These are phyloP conservation scores for Drosophila arizonae DNA, from an alignment of 1,140 invertebrate genomes.

Conservation along the genomic window DNA sequence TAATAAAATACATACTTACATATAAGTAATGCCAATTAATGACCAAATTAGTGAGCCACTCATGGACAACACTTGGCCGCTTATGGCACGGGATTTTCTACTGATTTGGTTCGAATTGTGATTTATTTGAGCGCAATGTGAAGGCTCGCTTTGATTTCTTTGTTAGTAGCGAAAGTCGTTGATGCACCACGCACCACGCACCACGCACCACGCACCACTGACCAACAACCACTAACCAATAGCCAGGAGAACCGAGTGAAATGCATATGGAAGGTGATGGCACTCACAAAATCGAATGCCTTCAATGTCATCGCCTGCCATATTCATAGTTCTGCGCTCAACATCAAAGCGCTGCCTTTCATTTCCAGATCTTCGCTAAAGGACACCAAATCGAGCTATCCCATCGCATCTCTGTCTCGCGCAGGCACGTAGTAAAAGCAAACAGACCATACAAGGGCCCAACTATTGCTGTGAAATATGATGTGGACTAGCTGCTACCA, in stretches of 20 bases:
- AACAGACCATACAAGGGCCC: constrained; percentile 68
- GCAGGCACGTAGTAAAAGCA: constrained; percentile 66
- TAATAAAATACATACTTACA: constrained; percentile 24
- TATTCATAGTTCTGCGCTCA: constrained; percentile 62
- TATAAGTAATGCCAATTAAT: constrained; percentile 80
- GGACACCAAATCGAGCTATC: constrained; percentile 75
- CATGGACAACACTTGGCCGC: constrained; percentile 78
- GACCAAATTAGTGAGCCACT: constrained; percentile 81
- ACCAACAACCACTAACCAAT: constrained; percentile 8
- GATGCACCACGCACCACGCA: constrained; percentile 36
- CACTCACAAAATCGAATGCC: constrained; percentile 36
- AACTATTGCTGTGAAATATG: constrained; percentile 77
- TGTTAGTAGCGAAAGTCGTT: constrained; percentile 75
- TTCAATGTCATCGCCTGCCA: constrained; percentile 50
- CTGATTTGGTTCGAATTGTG: constrained; percentile 80
- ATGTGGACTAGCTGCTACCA: constrained; percentile 52
- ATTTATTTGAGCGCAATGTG: constrained; percentile 77
- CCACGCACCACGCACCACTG: not conserved
- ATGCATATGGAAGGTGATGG: constrained; percentile 54
- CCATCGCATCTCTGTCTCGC: constrained; percentile 36
- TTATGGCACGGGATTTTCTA: constrained; percentile 78
- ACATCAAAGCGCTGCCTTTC: constrained; percentile 75
- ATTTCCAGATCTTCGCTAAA: constrained; percentile 51
- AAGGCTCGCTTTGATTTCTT: constrained; percentile 73
- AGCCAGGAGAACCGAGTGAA: constrained; percentile 43